Evolutionary conservation across 2,888 invertebrate species (phyloP), one percentile per base, ranked within the genome.

Genomic region (Abscondita cerata): DNA sequence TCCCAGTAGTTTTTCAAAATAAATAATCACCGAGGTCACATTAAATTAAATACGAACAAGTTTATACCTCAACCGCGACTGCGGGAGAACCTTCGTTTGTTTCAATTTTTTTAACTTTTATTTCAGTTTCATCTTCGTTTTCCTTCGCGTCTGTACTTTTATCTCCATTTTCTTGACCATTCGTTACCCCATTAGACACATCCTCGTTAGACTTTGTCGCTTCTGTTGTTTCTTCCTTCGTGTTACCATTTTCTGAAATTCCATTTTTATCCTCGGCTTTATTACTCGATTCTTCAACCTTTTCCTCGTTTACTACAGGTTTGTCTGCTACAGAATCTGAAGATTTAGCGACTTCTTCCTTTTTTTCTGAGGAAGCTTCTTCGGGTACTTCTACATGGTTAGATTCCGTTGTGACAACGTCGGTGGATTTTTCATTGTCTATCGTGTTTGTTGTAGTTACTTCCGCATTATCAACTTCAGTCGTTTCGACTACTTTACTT

Each of bases 101-200:
- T 53, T 84, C 80, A 38, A 85, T 81, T 65, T 84, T 81, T 80
- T 86, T 86, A 18, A 83, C 83, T 80, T 85, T 85, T 69, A 86
- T 84, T 64, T 86, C 85, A 9, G 78, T 73, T 67, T 70, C 73
- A 69, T 70, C 63, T 79, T 79, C 6, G 77, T 77, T 31, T 78
- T 72, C 34, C 80, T 82, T 69, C 82, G 80, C 20, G 77, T 78
- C 65, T 77, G 77, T 68, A 16, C 15, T 51, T 36, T 15, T 16
- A 15, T 31, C 34, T 15, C 51, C 18, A 16, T 51, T 56, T 61
- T 62, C 65, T 67, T 66, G 54, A 52, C 44, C 65, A 15, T 59
- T 62, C 15, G 65, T 66, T 9, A 51, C 12, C 62, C 66, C 56
- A 72, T 71, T 6, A 57, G 53, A 15, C 1, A 33, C 33, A 9